A percentile compares a stretch with the other conserved stretches of the same genome.
Conservation (phyloP, 2,888 invertebrate genomes). For the Busseola fusca region DNA sequence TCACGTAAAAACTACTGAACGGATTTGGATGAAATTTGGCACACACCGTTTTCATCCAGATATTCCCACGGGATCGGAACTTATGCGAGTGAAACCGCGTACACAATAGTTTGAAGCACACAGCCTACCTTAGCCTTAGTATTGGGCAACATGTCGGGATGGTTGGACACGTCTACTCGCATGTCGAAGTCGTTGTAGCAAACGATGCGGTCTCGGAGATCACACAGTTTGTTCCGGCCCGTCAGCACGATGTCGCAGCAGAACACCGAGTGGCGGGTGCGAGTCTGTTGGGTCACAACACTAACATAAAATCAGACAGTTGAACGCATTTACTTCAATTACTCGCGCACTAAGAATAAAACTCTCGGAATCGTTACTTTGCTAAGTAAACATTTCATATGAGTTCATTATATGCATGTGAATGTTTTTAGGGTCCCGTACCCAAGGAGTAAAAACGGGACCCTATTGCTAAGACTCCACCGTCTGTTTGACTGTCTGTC, state of each 20-base stretch:
- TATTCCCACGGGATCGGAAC: too few relatives aligned
- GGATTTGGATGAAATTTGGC: too few relatives aligned
- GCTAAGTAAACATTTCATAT: neutral
- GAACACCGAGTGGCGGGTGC: constrained; percentile 77
- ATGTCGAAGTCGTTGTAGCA: constrained; percentile 92
- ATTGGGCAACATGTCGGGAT: constrained; percentile 74
- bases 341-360: too few relatives aligned
- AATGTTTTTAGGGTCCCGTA: too few relatives aligned
- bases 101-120: neutral
- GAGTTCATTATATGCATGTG: neutral
- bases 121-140: constrained; percentile 73
- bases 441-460: too few relatives aligned
- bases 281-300: constrained; percentile 55
- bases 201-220: constrained; percentile 92
- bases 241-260: constrained; percentile 73
- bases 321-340: neutral
- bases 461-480: too few relatives aligned
- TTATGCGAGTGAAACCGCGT: too few relatives aligned
- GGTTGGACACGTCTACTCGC: constrained; percentile 89
- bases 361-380: neutral
- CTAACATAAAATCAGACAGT: neutral
- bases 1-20: too few relatives aligned
- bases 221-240: constrained; percentile 90
- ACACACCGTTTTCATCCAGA: too few relatives aligned
- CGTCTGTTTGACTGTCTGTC: too few relatives aligned